A percentile compares a stretch with the other conserved stretches of the same genome.
Conservation (phyloP, 2,888 invertebrate genomes). For the Cheilosia impressa region DNA sequence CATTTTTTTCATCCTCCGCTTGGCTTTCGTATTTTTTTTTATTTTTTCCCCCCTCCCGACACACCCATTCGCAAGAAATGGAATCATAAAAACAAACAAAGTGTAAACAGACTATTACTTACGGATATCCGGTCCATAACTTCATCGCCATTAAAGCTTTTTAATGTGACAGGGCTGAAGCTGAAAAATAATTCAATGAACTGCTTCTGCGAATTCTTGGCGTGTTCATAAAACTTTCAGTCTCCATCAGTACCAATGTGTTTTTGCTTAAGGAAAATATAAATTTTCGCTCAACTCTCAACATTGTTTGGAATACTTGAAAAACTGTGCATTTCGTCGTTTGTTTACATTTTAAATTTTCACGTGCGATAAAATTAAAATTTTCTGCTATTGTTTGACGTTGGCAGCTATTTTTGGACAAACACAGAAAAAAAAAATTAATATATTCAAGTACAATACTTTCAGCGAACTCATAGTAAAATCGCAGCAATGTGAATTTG, state of each 20-base stretch:
- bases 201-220: background rate
- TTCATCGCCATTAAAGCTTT: background rate
- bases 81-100: background rate
- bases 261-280: background rate
- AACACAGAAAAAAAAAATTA: no score
- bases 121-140: background rate
- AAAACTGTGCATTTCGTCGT: no score
- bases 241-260: background rate
- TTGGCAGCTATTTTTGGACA: no score
- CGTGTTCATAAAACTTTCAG: background rate
- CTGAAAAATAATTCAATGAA: background rate
- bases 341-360: no score
- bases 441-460: no score
- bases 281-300: background rate
- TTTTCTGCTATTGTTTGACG: no score
- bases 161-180: background rate
- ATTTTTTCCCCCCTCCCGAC: background rate
- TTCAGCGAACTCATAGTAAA: no score
- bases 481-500: background rate
- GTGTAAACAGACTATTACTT: background rate
- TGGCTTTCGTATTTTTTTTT: background rate
- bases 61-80: background rate
- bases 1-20: background rate
- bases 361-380: no score
- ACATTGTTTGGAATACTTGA: no score